Base-by-base conservation (phyloP, 2,113 vertebrate species). In the Semicossyphus pulcher region DNA sequence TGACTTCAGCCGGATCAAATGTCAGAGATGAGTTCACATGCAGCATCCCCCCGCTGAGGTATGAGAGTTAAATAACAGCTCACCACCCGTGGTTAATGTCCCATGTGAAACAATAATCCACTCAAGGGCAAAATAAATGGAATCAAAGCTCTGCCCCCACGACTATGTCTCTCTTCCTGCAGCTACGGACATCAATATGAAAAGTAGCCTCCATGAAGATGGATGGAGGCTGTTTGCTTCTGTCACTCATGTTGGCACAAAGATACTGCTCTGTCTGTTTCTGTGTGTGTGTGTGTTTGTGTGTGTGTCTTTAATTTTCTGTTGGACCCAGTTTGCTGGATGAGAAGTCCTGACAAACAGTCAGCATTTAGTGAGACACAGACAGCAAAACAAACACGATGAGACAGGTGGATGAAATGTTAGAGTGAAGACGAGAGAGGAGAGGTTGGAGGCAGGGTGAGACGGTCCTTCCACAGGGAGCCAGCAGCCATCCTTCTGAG, bases 401-500 rank as follows among this genome's bases (percentile, higher is more conserved):
- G 75, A 80, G 93, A 95, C 93, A 92, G 94, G 75, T 60, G 49
- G 85, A 80, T 92, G 93, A 93, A 93, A 95, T 94, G 95, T 94
- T 93, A 95, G 93, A 95, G 94, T 93, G 85, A 86, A 92, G 89
- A 92, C 83, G 80, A 87, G 92, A 89, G 70, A 82, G 51, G 14
- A 8, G 54, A 23, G 67, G 23, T 90, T 92, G 91, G 91, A 94
- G 90, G 93, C 92, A 92, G 94, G 80, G 85, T 23, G 83, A 94
- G 93, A 95, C 94, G 95, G 95, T 94, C 95, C 95, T 95, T 96
- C 96, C 96, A 96, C 97, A 97, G 96, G 96, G 94, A 96, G 96
- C 97, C 97, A 99, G 97, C 96, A 99, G 97, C 97, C 97, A 99
- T 99, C 97, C 96, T 95, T 96, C 95, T 87, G 93, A 94, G 93